These are phyloP conservation scores for Pseudococcus jackbeardsleyi DNA, from an alignment of 2,888 invertebrate species.

Conservation along the genomic window DNA sequence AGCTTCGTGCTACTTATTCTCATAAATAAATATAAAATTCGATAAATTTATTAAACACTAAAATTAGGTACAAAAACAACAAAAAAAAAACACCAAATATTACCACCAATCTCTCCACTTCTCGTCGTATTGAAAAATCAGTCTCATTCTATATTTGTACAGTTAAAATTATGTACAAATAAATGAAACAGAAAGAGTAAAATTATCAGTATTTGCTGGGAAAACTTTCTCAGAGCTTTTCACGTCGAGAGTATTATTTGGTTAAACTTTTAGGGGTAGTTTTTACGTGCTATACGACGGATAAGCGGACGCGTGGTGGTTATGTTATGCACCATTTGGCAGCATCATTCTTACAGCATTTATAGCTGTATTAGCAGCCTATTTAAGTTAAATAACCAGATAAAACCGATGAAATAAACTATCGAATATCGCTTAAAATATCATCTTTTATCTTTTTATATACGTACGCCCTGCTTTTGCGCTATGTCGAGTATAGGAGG, in stretches of 20 bases:
- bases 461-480: not conserved
- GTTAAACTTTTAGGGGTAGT: conserved; percentile 29
- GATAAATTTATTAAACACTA: not conserved
- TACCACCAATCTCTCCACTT: not conserved
- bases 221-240: not conserved
- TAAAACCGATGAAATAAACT: conserved; percentile 50
- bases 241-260: not conserved
- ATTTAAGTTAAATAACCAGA: conserved; percentile 55
- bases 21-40: not conserved
- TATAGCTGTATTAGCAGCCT: conserved; percentile 54
- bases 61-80: not conserved
- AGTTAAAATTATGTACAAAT: not conserved
- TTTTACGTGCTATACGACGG: not conserved
- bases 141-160: not conserved
- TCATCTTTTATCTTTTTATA: conserved; percentile 51
- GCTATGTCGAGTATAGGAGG: not conserved
- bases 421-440: conserved; percentile 56
- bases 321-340: conserved; percentile 54
- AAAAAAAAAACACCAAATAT: too few relatives aligned
- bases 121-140: not conserved
- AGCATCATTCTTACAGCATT: conserved; percentile 51
- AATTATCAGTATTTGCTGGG: not conserved
- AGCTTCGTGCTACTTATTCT: not conserved
- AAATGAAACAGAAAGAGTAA: conserved; percentile 44
- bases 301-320: conserved; percentile 39